Evolutionary conservation across 2,113 vertebrate species (phyloP), one percentile per base, ranked within the genome.

Genomic region (Charadrius vociferus): DNA sequence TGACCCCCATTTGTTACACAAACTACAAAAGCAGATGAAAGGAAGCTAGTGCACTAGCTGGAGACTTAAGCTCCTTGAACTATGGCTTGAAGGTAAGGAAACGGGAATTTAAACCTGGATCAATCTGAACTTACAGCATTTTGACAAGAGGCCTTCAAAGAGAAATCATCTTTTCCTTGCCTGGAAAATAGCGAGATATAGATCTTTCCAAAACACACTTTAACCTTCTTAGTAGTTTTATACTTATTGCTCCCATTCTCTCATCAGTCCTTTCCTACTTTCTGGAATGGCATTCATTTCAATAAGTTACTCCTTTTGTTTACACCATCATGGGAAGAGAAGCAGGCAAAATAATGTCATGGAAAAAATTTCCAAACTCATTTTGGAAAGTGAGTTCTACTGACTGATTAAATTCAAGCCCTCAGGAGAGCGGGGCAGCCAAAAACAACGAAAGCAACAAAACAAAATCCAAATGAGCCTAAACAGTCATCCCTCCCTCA

Each of bases 91-190:
- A 80, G 30, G 86, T 5, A 95, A 66, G 77, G 70, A 97, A 93
- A 79, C 10, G 7, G 7, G 67, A 89, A 84, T 79, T 93, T 88
- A 89, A 93, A 92, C 10, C 65, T 0, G 1, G 80, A 71, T 65
- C 93, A 62, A 36, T 29, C 36, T 88, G 84, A 78, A 73, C 66
- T 21, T 80, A 36, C 10, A 86, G 68, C 45, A 43, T 82, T 94
- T 79, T 85, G 66, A 87, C 88, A 95, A 86, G 74, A 91, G 63
- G 84, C 81, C 62, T 95, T 96, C 81, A 93, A 94, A 96, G 62
- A 94, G 62, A 82, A 89, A 77, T 50, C 63, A 75, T 56, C 86
- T 74, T 52, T 91, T 85, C 63, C 88, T 82, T 75, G 56, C 30
- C 67, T 84, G 47, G 50, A 66, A 95, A 91, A 89, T 0, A 75